Evolutionary conservation across 2,888 invertebrate genomes (phyloP), one percentile per base, ranked within the genome.

Genomic region (Trissolcus japonicus): DNA sequence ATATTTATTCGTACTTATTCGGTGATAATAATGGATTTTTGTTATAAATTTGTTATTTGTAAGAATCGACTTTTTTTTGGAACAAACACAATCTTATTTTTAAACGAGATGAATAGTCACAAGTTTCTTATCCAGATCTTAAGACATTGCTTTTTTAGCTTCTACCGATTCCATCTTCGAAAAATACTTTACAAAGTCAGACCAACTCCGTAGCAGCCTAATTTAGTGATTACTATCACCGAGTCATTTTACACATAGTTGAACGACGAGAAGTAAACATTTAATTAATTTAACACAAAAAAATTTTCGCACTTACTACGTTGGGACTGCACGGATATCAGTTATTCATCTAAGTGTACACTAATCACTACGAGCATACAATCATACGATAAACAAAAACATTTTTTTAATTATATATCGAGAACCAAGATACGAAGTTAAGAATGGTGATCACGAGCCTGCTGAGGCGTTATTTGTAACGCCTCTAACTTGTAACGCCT

Each of bases 371-470:
- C 48, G 46, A 11, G 41, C 40, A 40, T 62, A 69, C n/a, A 62
- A 56, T 60, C 14, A 51, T 19, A 17, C 17, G 50, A 46, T 17
- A 9, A 51, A 62, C 40, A 1, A 40, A 48, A 51, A 17, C 16
- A 11, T 9, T 13, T 1, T 21, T 25, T 25, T 25, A 25, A 25
- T 25, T 25, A 51, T 7, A 17, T 25, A 17, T 69, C 14, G 13
- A 55, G 29, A 61, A 51, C 16, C 6, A 40, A 19, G 35, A 56
- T 65, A 63, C 43, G 55, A 63, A 63, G 46, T 25, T 72, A 54
- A 57, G 14, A 71, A 63, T n/a, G 9, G 59, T 48, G 59, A 73
- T 73, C 72, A 73, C 72, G 59, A 72, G 65, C 72, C 72, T 55
- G 48, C 41, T 46, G 40, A 65, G 48, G 40, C 25, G 19, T 11